Base-by-base conservation (phyloP, 2,888 invertebrate species). In the Caenorhabditis uteleia region DNA sequence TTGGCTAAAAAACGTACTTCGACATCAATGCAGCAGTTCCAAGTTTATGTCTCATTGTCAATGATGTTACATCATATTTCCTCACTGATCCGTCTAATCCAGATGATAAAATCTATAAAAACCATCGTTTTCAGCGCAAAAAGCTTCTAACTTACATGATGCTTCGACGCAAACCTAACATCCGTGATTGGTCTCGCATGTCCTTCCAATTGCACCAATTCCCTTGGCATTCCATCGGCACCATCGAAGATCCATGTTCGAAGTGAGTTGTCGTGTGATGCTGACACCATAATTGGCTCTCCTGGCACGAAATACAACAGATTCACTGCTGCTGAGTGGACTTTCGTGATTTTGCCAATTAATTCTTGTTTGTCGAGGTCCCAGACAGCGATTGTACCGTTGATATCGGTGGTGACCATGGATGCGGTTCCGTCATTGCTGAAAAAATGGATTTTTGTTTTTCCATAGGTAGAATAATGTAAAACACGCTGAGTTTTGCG, bases 331-430 rank as follows among this genome's bases (percentile, higher is more conserved):
- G 86, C 87, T 42, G 87, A 44, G 83, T 98, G 98, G 1, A 92
- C 93, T 38, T 88, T 86, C 45, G 90, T 86, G 20, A 94, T 85
- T 84, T 94, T 94, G 61, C 90, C 90, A 54, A 90, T 87, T 0
- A 94, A 87, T 82, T 89, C 82, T 60, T 80, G 80, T 40, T 85
- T 83, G 65, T 87, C 86, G 64, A 98, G 87, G 85, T 95, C 90
- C 97, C 97, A 98, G 83, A 95, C 88, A 0, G 92, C 91, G 73
- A 97, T 88, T 79, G 93, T 91, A 0, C 98, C 97, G 3, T 59
- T 70, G 2, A 42, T 21, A 48, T 78, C 78, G 8, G 73, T 73
- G 5, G 77, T 73, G 0, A 77, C 70, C 77, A 83, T 72, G 3
- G 65, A 44, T 1, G 78, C 64, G 12, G 69, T 60, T 2, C 77